Percentiles rank a stretch among this genome's conserved stretches.
These are phyloP conservation scores for Dexiosoma caninum DNA, from an alignment of 2,888 invertebrate genomes.

Conservation along the genomic window DNA sequence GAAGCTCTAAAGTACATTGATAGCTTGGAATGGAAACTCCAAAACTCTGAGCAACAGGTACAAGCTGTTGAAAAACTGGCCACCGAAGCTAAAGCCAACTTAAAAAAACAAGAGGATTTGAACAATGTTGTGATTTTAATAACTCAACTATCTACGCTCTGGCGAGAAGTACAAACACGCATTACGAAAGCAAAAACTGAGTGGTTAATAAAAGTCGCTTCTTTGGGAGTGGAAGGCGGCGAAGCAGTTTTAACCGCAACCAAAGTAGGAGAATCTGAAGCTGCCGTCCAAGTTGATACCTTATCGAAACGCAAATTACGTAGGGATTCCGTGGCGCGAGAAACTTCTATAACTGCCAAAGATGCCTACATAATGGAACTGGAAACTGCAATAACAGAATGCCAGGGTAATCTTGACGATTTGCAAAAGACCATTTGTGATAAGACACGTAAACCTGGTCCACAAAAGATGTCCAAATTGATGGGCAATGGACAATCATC, in stretches of 20 bases:
- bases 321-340: constrained; percentile 78
- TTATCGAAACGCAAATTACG: constrained; percentile 79
- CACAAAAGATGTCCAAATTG: constrained; percentile 86
- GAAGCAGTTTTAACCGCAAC: constrained; percentile 86
- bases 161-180: constrained; percentile 81
- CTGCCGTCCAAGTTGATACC: constrained; percentile 90
- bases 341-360: constrained; percentile 87
- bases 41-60: constrained; percentile 79
- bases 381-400: constrained; percentile 85
- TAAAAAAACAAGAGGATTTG: constrained; percentile 79
- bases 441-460: constrained; percentile 81
- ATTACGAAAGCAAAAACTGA: constrained; percentile 78
- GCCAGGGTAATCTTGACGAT: constrained; percentile 82
- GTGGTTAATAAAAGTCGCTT: constrained; percentile 72
- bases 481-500: constrained; percentile 89
- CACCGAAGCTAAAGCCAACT: constrained; percentile 80
- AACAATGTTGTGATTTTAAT: constrained; percentile 81
- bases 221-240: constrained; percentile 78
- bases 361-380: constrained; percentile 90
- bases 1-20: constrained; percentile 72
- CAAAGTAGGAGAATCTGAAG: constrained; percentile 86
- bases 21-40: constrained; percentile 80
- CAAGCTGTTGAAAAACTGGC: constrained; percentile 82
- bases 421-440: constrained; percentile 82
- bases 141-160: constrained; percentile 83